These are phyloP conservation scores for Mesocricetus auratus DNA, from an alignment of 2,113 vertebrate genomes.

Conservation along the genomic window DNA sequence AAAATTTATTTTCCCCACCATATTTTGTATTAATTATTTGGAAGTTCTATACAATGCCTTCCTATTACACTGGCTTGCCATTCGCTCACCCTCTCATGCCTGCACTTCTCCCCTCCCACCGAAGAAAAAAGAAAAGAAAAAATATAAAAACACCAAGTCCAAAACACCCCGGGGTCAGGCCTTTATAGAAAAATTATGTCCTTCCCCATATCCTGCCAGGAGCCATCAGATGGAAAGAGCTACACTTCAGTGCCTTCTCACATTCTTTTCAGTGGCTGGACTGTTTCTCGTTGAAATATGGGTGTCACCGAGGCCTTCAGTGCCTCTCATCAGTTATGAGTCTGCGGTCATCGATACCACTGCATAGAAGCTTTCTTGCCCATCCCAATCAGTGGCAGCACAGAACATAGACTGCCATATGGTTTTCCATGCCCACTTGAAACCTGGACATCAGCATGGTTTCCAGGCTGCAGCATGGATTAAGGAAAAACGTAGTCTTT, in stretches of 20 bases:
- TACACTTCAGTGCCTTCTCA: neutral
- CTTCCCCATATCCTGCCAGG: neutral
- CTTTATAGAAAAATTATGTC: neutral
- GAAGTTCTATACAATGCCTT: neutral
- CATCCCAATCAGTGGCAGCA: neutral
- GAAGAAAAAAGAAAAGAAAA: neutral
- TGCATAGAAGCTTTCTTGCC: neutral
- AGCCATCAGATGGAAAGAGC: neutral
- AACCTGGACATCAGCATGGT: too few relatives aligned
- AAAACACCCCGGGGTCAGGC: neutral
- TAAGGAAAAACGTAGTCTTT: too few relatives aligned
- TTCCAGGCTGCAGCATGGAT: too few relatives aligned
- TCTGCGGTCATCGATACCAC: neutral
- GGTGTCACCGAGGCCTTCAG: neutral
- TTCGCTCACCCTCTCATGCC: neutral
- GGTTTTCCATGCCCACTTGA: too few relatives aligned
- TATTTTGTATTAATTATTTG: neutral
- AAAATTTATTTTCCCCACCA: neutral
- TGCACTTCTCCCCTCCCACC: fast-evolving
- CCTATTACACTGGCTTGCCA: neutral
- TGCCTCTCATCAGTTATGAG: neutral
- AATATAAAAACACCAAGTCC: neutral
- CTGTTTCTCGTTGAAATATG: neutral
- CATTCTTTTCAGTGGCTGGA: neutral
- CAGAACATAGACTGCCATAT: neutral